Evolutionary conservation across 2,797 vertebrate species (phyloP).

Genomic region (Enteromius radiatus): DNA sequence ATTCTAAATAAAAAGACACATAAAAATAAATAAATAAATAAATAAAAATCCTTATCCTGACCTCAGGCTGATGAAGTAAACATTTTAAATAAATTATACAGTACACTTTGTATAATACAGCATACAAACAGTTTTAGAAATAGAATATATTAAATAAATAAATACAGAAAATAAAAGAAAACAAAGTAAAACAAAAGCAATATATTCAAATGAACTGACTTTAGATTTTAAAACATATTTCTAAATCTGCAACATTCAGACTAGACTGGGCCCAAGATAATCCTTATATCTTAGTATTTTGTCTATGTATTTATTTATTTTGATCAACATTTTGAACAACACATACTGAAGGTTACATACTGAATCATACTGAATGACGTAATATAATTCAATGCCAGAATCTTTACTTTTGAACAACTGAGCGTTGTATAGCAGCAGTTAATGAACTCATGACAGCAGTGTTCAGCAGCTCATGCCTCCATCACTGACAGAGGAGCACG

Average conservation of each 20-base stretch:
- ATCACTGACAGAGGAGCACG: constrained; percentile 65
- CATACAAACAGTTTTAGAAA: too few species aligned
- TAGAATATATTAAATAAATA: too few species aligned
- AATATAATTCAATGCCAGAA: not conserved
- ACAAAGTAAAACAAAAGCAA: too few species aligned
- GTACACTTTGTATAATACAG: too few species aligned
- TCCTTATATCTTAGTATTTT: too few species aligned
- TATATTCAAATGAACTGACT: too few species aligned
- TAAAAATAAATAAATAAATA: not conserved
- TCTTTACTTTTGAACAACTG: not conserved
- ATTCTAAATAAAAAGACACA: not conserved
- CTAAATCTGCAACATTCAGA: not conserved
- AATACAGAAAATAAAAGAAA: too few species aligned
- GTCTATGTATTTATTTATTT: not conserved
- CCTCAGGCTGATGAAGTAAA: not conserved
- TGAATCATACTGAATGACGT: not conserved
- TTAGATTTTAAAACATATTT: too few species aligned
- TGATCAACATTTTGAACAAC: not conserved
- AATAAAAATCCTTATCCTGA: not conserved
- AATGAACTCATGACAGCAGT: constrained; percentile 69
- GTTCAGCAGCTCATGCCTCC: constrained; percentile 64
- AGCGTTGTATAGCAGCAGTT: constrained; percentile 47
- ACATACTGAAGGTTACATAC: too few species aligned
- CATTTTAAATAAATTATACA: not conserved
- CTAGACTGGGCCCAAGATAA: not conserved